Conservation (phyloP, 2,113 vertebrate species). For the cattle (Bos taurus) region ARS-UCD2.0 NC_037349.1:25165001-25165500, state of each 20-base stretch:
- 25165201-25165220: neutral
- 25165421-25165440: neutral
- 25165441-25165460: neutral
- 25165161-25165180: neutral
- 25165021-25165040: neutral
- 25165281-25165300: neutral
- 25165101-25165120: neutral
- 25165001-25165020: neutral
- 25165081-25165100: neutral
- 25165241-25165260: neutral
- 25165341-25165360: neutral
- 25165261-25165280: neutral
- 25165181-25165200: neutral
- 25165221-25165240: neutral
- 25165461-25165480: fast-evolving
- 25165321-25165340: neutral
- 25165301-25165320: neutral
- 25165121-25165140: neutral
- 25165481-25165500: neutral
- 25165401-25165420: neutral
- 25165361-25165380: neutral
- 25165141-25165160: neutral
- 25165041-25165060: neutral
- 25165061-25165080: neutral
- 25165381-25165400: neutral